Conservation (phyloP, 2,113 vertebrate genomes). For the Piaya cayana region DNA sequence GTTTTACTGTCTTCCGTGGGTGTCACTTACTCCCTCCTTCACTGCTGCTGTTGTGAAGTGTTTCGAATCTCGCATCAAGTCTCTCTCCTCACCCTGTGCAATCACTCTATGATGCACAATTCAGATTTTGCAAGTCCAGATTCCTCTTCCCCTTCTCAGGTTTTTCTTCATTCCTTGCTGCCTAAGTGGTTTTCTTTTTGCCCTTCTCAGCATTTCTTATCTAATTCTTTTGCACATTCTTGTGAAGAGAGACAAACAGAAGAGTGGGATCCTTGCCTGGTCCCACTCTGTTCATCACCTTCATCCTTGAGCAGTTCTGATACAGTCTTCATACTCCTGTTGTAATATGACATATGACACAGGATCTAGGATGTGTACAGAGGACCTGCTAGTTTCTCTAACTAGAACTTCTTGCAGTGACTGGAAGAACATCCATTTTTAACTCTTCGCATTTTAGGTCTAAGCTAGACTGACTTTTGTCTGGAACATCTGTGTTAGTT, state of each 20-base stretch:
- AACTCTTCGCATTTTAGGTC: not conserved
- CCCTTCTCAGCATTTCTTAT: not conserved
- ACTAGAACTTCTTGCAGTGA: not conserved
- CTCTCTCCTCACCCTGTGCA: not conserved
- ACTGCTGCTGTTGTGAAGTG: not conserved
- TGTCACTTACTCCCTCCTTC: not conserved
- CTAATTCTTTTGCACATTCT: not conserved
- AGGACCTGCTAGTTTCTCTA: not conserved
- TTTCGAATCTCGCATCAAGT: not conserved
- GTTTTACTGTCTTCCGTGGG: not conserved
- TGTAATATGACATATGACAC: fast-evolving
- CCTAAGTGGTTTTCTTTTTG: not conserved
- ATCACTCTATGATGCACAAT: not conserved
- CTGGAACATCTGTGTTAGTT: not conserved
- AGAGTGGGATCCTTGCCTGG: not conserved
- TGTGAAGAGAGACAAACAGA: not conserved
- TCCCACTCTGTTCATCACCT: not conserved
- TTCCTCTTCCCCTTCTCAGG: not conserved
- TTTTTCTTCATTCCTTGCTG: not conserved
- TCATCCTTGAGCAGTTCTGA: not conserved
- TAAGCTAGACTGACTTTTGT: not conserved
- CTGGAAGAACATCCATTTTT: not conserved
- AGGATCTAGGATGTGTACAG: fast-evolving
- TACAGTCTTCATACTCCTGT: not conserved
- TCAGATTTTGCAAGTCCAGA: not conserved